These are phyloP conservation scores for Melieria omissa DNA, from an alignment of 2,888 invertebrate genomes.

Conservation along the genomic window DNA sequence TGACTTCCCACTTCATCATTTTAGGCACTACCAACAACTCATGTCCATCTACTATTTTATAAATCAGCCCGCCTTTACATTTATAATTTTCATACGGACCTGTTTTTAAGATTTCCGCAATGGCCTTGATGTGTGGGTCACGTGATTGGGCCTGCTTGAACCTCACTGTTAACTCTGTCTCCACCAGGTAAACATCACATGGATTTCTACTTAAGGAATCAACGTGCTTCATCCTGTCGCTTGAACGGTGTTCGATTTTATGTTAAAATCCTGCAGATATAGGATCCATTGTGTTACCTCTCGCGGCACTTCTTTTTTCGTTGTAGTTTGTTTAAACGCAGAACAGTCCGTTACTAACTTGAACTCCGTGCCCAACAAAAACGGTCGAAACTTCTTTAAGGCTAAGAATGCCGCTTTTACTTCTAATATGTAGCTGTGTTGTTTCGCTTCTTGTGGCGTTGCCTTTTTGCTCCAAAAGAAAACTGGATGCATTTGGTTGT, in stretches of 20 bases:
- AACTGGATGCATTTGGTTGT: conserved; percentile 2
- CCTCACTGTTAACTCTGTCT: conserved; percentile 19
- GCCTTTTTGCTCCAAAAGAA: conserved; percentile 26
- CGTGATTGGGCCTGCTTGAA: conserved; percentile 22
- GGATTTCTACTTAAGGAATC: conserved; percentile 44
- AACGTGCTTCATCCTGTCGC: conserved; percentile 43
- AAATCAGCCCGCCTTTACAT: conserved; percentile 31
- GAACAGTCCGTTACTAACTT: conserved; percentile 41
- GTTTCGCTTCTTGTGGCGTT: conserved; percentile 11
- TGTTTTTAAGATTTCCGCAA: conserved; percentile 25
- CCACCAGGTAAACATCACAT: not conserved
- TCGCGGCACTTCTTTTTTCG: conserved; percentile 41
- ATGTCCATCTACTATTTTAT: conserved; percentile 27
- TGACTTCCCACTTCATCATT: conserved; percentile 33
- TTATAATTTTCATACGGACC: conserved; percentile 30
- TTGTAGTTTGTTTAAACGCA: conserved; percentile 38
- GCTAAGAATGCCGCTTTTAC: conserved; percentile 41
- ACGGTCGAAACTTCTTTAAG: conserved; percentile 50
- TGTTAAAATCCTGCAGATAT: conserved; percentile 46
- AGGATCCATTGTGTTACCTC: conserved; percentile 47
- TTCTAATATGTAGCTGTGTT: conserved; percentile 6
- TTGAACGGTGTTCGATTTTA: conserved; percentile 43
- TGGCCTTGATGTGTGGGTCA: conserved; percentile 22
- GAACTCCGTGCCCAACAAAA: conserved; percentile 44
- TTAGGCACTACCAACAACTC: conserved; percentile 38